Evolutionary conservation across 2,797 vertebrate species (phyloP).

Genomic region (Iguana delicatissima): DNA sequence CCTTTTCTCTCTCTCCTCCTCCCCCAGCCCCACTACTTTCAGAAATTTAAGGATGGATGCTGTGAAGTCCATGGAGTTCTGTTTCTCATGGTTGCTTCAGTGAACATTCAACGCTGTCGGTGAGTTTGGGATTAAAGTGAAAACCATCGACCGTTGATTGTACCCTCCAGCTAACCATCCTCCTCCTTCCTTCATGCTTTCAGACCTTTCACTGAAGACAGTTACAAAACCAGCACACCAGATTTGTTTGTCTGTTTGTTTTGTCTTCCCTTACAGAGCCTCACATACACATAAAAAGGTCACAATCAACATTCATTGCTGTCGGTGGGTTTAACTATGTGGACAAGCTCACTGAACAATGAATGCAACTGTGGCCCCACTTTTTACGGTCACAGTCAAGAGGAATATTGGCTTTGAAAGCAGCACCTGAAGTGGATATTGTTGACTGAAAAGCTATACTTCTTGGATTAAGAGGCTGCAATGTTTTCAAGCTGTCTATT

Average conservation of each 20-base stretch:
- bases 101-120: constrained; percentile 99
- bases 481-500: not conserved
- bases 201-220: constrained; percentile 71
- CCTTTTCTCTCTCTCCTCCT: constrained; percentile 32
- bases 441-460: not conserved
- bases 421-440: not conserved
- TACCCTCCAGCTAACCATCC: constrained; percentile 92
- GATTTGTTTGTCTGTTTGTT: constrained; percentile 45
- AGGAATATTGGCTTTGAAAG: constrained; percentile 45
- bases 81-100: constrained; percentile 83
- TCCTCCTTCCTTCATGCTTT: constrained; percentile 71
- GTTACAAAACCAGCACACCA: constrained; percentile 52
- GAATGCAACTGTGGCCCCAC: constrained; percentile 99
- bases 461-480: not conserved
- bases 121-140: constrained; percentile 97
- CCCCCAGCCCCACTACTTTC: constrained; percentile 28
- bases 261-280: constrained; percentile 54
- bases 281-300: constrained; percentile 84
- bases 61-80: constrained; percentile 64
- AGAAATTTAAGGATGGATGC: constrained; percentile 64
- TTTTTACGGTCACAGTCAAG: constrained; percentile 76
- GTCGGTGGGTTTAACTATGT: constrained; percentile 99
- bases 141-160: constrained; percentile 99
- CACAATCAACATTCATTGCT: constrained; percentile 99
- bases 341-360: constrained; percentile 99